These are phyloP conservation scores for Erpobdella octoculata DNA, from an alignment of 2,888 invertebrate species.

Conservation along the genomic window DNA sequence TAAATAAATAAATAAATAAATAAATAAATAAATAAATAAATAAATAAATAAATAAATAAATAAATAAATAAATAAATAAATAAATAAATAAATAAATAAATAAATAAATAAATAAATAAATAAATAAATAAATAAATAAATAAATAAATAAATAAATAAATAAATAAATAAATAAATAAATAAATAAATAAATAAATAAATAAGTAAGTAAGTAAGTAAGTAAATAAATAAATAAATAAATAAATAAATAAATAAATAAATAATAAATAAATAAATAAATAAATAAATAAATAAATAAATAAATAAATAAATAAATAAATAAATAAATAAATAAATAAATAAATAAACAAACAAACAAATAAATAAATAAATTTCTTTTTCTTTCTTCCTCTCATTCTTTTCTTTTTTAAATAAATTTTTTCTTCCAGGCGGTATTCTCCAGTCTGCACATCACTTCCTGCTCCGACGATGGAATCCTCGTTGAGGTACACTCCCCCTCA, in stretches of 20 bases:
- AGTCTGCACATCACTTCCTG: not conserved
- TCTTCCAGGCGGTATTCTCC: constrained; percentile 10
- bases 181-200: not conserved
- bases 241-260: not conserved
- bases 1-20: too few relatives aligned
- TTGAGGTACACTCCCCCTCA: not conserved
- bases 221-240: not conserved
- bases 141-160: not conserved
- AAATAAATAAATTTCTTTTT: too few relatives aligned
- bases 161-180: not conserved
- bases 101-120: not conserved
- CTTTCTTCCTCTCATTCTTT: not conserved
- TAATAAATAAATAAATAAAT: not conserved
- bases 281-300: not conserved
- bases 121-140: not conserved
- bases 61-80: too few relatives aligned
- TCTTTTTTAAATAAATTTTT: too few relatives aligned
- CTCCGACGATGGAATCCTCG: not conserved
- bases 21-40: too few relatives aligned
- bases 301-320: not conserved
- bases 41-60: too few relatives aligned
- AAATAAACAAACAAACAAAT: not conserved
- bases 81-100: too few relatives aligned
- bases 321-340: not conserved
- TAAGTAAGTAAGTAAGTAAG: not conserved